These are phyloP conservation scores for Hirtodrosophila duncani DNA, from an alignment of 2,888 invertebrate species.

Conservation along the genomic window DNA sequence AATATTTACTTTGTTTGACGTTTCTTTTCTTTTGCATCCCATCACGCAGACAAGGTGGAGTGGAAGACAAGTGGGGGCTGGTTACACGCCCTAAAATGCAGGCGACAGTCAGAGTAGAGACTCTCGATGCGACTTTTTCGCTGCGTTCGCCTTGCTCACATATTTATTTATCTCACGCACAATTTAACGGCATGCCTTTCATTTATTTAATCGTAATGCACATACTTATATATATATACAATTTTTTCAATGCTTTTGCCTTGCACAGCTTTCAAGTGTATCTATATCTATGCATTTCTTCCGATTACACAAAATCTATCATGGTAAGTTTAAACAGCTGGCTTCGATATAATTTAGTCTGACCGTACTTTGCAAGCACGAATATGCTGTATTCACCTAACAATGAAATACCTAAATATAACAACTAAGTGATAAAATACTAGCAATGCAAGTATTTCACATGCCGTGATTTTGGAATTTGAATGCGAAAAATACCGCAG, in stretches of 20 bases:
- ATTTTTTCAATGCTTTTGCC: slow-evolving; percentile 21
- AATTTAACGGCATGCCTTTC: too few relatives aligned
- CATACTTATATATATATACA: slow-evolving; percentile 10
- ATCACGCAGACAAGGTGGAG: slow-evolving; percentile 26
- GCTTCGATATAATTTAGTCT: too few relatives aligned
- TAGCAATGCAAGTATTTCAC: too few relatives aligned
- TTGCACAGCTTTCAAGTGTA: slow-evolving; percentile 46
- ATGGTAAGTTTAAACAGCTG: too few relatives aligned
- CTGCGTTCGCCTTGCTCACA: slow-evolving; percentile 39
- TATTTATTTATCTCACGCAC: slow-evolving; percentile 10
- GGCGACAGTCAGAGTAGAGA: too few relatives aligned
- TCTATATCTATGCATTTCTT: slow-evolving; percentile 62
- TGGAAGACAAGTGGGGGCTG: slow-evolving; percentile 32
- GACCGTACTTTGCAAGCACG: too few relatives aligned
- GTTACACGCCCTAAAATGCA: slow-evolving; percentile 74
- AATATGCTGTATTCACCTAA: too few relatives aligned
- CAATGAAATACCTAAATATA: too few relatives aligned
- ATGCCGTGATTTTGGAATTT: too few relatives aligned
- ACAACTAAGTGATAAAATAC: too few relatives aligned
- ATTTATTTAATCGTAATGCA: slow-evolving; percentile 2
- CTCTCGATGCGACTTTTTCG: slow-evolving; percentile 70
- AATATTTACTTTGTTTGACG: slow-evolving; percentile 28
- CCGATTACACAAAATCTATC: slow-evolving; percentile 49
- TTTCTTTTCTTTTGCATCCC: slow-evolving; percentile 41
- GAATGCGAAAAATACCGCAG: too few relatives aligned